Base-by-base conservation (phyloP, 1,140 invertebrate genomes). In the Mylabris phalerata region DNA sequence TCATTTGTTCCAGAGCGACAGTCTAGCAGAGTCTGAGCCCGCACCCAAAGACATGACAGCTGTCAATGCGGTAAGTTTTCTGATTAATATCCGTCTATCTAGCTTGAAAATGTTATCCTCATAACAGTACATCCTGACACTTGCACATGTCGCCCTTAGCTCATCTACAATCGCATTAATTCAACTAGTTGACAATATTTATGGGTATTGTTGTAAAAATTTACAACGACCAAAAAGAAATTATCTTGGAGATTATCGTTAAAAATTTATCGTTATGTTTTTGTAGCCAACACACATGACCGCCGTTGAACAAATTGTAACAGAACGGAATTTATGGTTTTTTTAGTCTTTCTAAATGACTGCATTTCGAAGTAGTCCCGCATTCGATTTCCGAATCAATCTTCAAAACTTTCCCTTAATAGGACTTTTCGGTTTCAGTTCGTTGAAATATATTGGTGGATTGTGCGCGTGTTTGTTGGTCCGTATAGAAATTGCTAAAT, bases 21-120 rank as follows among this genome's bases (percentile, higher is more conserved):
- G 67, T 57, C 54, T 71, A 72, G 64, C 69, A 46, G 69, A 70
- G 61, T 68, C 67, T 55, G 67, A 68, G 57, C 67, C 67, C 24
- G 62, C 66, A 43, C 57, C 69, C 54, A 72, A 72, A 61, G 70
- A 72, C 60, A 72, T 72, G 70, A 71, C 69, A 67, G 66, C 70
- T 56, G 69, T 72, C 63, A 72, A 72, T 70, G 64, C 70, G 67
- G 70, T 72, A 64, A 72, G 70, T 68, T 52, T 55, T 41, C 45
- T 59, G 49, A 59, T 59, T 59, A 59, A 59, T 59, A 52, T 51
- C 50, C 48, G 9, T 32, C 19, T 19, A 19, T 32, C 32, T 32
- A 7, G 7, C 2, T 32, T 4, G 32, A 32, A 32, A 13, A 9
- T 11, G 13, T 46, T 19, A 26, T 32, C 44, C 19, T 19, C 19